Conservation (phyloP, 2,113 vertebrate genomes). For the Cynopterus brachyotis region DNA sequence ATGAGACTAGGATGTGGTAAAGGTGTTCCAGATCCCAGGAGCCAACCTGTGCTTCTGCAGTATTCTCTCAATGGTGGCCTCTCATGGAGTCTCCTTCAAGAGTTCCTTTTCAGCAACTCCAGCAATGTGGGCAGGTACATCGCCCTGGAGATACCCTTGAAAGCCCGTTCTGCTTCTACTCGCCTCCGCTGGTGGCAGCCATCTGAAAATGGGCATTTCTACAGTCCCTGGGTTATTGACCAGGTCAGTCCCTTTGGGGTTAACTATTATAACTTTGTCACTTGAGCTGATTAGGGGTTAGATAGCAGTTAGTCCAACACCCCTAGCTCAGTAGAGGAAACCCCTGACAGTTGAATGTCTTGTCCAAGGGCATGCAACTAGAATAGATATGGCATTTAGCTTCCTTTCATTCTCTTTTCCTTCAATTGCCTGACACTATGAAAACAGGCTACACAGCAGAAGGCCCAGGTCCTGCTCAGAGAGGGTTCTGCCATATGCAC, state of each 20-base stretch:
- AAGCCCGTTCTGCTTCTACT: constrained; percentile 90
- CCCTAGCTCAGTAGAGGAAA: not conserved
- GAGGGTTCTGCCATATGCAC: constrained; percentile 48
- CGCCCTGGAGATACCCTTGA: constrained; percentile 94
- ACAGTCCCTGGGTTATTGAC: constrained; percentile 97
- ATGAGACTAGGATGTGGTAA: constrained; percentile 97
- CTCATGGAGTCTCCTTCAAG: constrained; percentile 94
- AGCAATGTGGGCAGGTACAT: constrained; percentile 96
- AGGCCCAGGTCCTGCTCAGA: constrained; percentile 5
- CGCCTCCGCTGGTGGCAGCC: constrained; percentile 99
- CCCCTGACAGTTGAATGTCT: not conserved
- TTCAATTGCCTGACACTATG: constrained; percentile 4
- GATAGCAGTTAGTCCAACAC: not conserved
- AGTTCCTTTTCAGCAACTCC: constrained; percentile 97
- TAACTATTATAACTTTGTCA: not conserved
- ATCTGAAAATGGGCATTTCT: constrained; percentile 95
- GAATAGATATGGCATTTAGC: not conserved
- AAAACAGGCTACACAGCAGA: constrained; percentile 40
- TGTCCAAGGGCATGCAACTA: not conserved
- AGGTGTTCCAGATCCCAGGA: constrained; percentile 94
- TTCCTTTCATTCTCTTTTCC: constrained; percentile 27
- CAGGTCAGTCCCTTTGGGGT: constrained; percentile 82
- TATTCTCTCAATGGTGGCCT: constrained; percentile 95
- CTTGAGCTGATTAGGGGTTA: not conserved
- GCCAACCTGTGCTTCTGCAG: constrained; percentile 96